These are phyloP conservation scores for Thrips palmi DNA, from an alignment of 1,140 invertebrate species.

Conservation along the genomic window DNA sequence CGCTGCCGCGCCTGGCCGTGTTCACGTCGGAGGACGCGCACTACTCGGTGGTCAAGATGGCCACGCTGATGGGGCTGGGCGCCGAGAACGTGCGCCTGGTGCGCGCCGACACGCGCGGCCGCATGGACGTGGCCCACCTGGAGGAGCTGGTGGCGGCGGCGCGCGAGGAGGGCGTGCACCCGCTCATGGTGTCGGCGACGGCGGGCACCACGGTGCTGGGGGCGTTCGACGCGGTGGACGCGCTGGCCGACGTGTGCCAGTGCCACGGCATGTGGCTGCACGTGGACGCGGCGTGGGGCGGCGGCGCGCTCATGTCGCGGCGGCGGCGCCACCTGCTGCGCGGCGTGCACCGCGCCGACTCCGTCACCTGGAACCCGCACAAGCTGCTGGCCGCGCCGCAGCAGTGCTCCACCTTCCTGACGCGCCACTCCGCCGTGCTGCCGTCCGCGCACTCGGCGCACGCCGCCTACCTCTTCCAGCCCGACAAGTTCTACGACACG, in stretches of 20 bases:
- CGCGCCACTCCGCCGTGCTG: constrained; percentile 46
- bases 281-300: constrained; percentile 90
- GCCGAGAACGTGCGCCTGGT: constrained; percentile 55
- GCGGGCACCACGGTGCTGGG: constrained; percentile 45
- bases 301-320: constrained; percentile 68
- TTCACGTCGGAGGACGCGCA: constrained; percentile 84
- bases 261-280: constrained; percentile 83
- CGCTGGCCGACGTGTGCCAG: constrained; percentile 63
- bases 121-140: constrained; percentile 57
- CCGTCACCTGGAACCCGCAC: constrained; percentile 88
- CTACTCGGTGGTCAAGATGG: constrained; percentile 80
- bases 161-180: constrained; percentile 44
- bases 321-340: constrained; percentile 58
- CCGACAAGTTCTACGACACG: constrained; percentile 92
- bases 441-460: constrained; percentile 42
- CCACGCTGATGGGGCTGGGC: constrained; percentile 61
- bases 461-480: constrained; percentile 85
- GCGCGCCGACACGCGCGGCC: constrained; percentile 49
- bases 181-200: constrained; percentile 80
- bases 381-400: constrained; percentile 76
- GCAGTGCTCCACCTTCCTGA: constrained; percentile 74
- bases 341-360: constrained; percentile 74
- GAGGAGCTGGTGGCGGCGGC: constrained; percentile 45
- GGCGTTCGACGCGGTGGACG: constrained; percentile 73
- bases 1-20: constrained; percentile 44